phyloP scores from a whole-genome alignment of 1,140 invertebrate genomes.

The Caenorhabditis latens region DNA sequence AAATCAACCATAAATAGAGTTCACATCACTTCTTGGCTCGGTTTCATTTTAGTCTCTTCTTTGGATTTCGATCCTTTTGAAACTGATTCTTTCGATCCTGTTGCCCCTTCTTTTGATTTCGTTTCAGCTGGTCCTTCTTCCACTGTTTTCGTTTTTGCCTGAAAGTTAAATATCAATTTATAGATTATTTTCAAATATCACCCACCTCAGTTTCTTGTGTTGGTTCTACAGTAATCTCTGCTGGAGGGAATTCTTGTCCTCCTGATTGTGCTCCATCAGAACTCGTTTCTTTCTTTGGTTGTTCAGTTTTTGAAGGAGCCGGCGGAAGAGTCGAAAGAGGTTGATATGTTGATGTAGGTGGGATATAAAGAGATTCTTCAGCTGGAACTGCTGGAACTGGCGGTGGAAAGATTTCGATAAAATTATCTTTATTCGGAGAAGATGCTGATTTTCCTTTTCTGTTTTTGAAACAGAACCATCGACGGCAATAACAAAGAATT shows the following conservation, averaged over 20 bases:
- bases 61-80: neutral
- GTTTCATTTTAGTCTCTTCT: neutral
- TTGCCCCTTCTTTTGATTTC: neutral
- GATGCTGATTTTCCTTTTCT: neutral
- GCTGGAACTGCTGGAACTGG: neutral
- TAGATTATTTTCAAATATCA: neutral
- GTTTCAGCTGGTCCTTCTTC: neutral
- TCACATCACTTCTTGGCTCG: neutral
- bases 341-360: conserved; percentile 6
- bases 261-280: neutral
- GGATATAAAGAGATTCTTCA: neutral
- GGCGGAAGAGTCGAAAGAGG: neutral
- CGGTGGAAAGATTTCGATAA: neutral
- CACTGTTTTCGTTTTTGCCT: conserved; percentile 17
- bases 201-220: neutral
- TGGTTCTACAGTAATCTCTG: neutral
- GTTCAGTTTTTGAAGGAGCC: neutral
- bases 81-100: neutral
- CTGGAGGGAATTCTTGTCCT: neutral
- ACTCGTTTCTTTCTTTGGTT: neutral
- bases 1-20: neutral
- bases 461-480: conserved; percentile 12
- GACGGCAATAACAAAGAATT: neutral
- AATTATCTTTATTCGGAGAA: neutral
- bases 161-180: neutral